Percentiles rank a stretch among this genome's conserved stretches.
Evolutionary conservation across 2,797 vertebrate genomes (phyloP).

Genomic region (Spinus pinus): DNA sequence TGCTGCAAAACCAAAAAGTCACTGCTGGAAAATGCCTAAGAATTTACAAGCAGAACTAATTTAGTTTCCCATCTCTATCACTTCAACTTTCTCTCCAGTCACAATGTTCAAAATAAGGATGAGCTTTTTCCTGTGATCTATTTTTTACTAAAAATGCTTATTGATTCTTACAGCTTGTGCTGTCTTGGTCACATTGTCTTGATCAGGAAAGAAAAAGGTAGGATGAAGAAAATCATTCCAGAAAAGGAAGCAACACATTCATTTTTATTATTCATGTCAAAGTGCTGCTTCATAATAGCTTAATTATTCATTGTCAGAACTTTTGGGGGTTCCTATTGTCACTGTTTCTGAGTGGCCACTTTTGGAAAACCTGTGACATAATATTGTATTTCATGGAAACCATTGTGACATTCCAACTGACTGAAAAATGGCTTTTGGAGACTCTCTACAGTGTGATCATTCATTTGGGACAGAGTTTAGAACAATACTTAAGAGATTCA

Average conservation of each 20-base stretch:
- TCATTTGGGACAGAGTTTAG: background rate
- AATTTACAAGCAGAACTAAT: conserved; percentile 23
- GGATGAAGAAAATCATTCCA: background rate
- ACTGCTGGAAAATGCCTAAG: conserved; percentile 21
- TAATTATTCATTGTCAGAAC: background rate
- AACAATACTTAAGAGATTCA: background rate
- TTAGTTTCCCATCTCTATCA: conserved; percentile 39
- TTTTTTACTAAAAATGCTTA: background rate
- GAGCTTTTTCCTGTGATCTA: background rate
- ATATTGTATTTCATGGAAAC: background rate
- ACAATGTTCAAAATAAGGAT: conserved; percentile 23
- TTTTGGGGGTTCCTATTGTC: background rate
- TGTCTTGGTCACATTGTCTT: background rate
- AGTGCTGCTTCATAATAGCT: background rate
- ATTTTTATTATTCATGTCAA: background rate
- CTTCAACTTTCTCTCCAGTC: background rate
- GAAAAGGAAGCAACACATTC: background rate
- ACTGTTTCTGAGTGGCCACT: background rate
- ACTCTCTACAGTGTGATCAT: background rate
- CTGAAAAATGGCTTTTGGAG: background rate
- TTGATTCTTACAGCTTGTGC: background rate
- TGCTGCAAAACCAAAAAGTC: conserved; percentile 23
- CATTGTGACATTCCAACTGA: background rate
- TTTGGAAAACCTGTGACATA: background rate
- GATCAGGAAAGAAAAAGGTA: background rate